Percentiles rank a stretch among this genome's conserved stretches.
Evolutionary conservation across 2,113 vertebrate species (phyloP).

Genomic region (Stegostoma tigrinum): DNA sequence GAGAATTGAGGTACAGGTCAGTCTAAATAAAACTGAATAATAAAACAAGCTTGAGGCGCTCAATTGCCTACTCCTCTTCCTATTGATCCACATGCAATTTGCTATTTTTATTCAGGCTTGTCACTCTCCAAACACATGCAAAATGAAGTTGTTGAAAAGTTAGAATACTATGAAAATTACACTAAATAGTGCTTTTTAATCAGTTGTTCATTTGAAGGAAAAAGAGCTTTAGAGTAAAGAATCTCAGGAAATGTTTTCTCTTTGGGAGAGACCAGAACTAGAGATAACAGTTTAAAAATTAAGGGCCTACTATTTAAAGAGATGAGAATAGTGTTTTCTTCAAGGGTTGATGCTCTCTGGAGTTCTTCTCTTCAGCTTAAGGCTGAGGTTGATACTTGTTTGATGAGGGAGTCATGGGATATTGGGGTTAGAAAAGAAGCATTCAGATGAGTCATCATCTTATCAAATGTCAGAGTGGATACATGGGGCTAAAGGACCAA

Average conservation of each 20-base stretch:
- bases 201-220: neutral
- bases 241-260: neutral
- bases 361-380: too few species aligned
- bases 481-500: too few species aligned
- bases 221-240: neutral
- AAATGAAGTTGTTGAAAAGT: neutral
- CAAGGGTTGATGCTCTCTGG: too few species aligned
- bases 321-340: too few species aligned
- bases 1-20: neutral
- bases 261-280: too few species aligned
- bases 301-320: too few species aligned
- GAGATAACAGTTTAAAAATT: too few species aligned
- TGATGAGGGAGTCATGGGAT: too few species aligned
- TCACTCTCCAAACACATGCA: neutral
- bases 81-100: neutral
- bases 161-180: neutral
- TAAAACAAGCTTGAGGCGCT: neutral
- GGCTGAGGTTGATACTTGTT: too few species aligned
- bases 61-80: neutral
- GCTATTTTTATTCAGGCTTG: neutral
- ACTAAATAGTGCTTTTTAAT: neutral
- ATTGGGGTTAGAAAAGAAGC: too few species aligned
- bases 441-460: too few species aligned
- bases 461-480: too few species aligned
- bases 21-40: neutral